Percentiles rank a stretch among this genome's conserved stretches.
phyloP scores from a whole-genome alignment of 2,797 vertebrate genomes.

The Liasis olivaceus region DNA sequence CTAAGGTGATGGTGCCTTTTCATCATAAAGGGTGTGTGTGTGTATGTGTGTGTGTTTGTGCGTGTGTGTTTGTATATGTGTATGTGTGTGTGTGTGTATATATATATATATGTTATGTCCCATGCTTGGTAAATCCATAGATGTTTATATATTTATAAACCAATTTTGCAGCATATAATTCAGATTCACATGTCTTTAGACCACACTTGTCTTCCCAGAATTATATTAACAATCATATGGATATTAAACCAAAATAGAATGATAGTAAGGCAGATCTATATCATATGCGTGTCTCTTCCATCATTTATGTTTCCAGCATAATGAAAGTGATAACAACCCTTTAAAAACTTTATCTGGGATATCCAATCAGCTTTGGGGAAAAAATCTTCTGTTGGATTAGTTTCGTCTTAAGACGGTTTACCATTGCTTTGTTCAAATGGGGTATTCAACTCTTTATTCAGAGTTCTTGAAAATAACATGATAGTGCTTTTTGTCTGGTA shows the following conservation, averaged over 20 bases:
- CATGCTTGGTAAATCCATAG: not conserved
- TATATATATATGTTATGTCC: not conserved
- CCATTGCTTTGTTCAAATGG: not conserved
- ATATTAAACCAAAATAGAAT: not conserved
- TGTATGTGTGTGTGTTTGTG: too few species aligned
- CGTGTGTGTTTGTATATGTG: too few species aligned
- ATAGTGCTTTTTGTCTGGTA: not conserved
- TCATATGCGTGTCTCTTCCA: not conserved
- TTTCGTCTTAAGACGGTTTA: not conserved
- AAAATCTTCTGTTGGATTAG: not conserved
- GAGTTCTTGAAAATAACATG: not conserved
- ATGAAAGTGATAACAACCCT: not conserved
- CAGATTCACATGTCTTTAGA: not conserved
- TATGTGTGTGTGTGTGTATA: too few species aligned
- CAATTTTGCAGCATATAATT: not conserved
- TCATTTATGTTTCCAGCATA: not conserved
- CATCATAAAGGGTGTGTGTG: not conserved
- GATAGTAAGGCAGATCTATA: not conserved
- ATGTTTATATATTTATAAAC: not conserved
- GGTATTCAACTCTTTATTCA: not conserved
- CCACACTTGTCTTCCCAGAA: not conserved
- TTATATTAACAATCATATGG: not conserved
- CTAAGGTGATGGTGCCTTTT: not conserved
- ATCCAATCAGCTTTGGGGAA: not conserved
- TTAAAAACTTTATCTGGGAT: not conserved